These are phyloP conservation scores for Umimayanthus kanabou DNA, from an alignment of 92 coral and sea anemone species.

Conservation along the genomic window DNA sequence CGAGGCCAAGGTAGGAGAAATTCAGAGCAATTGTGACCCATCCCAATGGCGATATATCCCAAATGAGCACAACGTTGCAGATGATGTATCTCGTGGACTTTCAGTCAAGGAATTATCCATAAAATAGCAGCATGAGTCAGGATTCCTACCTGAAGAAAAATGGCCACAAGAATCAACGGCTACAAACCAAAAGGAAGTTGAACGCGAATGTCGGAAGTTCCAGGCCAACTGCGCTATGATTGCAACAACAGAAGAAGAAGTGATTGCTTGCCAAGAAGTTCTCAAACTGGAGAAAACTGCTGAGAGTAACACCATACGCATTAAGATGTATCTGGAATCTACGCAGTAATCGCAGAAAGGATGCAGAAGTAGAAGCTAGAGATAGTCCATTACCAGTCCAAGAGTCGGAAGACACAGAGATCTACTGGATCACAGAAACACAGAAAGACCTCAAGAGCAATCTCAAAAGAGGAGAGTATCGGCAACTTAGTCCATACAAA, in stretches of 20 bases:
- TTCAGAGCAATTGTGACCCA: conserved; percentile 59
- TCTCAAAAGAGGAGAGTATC: too few relatives aligned
- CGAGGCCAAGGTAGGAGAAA: conserved; percentile 58
- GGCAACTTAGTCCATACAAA: too few relatives aligned
- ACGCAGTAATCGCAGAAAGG: conserved; percentile 1
- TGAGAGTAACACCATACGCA: conserved; percentile 53
- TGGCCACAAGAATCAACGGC: conserved; percentile 43
- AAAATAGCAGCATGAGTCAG: conserved; percentile 58
- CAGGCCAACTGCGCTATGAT: not conserved
- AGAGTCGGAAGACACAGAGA: conserved; percentile 44
- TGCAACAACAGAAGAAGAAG: conserved; percentile 24
- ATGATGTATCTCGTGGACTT: conserved; percentile 61
- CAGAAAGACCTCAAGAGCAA: conserved; percentile 36
- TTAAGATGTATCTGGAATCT: conserved; percentile 39
- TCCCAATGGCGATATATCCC: conserved; percentile 58
- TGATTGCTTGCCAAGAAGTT: conserved; percentile 47
- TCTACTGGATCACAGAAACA: conserved; percentile 49
- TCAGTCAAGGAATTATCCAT: conserved; percentile 40
- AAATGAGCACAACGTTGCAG: conserved; percentile 58
- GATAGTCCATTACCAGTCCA: not conserved
- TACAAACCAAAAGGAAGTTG: conserved; percentile 42
- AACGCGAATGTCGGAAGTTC: conserved; percentile 42
- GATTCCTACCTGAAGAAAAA: conserved; percentile 50
- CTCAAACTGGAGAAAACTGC: conserved; percentile 53
- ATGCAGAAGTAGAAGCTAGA: not conserved